Conservation (phyloP, 2,888 invertebrate genomes). For the Flexamia atlantica region DNA sequence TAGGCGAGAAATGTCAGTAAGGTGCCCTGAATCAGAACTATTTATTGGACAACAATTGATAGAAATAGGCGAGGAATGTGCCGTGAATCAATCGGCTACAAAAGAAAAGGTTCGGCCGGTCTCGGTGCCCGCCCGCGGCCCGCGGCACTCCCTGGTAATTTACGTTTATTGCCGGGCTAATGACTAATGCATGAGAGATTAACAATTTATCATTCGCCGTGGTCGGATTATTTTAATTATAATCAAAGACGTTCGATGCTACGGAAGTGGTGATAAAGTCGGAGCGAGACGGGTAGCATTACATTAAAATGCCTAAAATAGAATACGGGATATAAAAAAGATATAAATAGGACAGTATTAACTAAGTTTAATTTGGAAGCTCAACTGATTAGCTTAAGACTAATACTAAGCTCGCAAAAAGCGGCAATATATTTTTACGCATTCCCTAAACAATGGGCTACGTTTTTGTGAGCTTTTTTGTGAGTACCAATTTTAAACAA, state of each 20-base stretch:
- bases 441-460: too few relatives aligned
- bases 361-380: too few relatives aligned
- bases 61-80: neutral
- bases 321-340: too few relatives aligned
- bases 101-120: neutral
- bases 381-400: too few relatives aligned
- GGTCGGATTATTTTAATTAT: conserved; percentile 1
- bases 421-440: too few relatives aligned
- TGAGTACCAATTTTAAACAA: too few relatives aligned
- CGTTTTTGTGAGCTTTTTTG: too few relatives aligned
- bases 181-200: conserved; percentile 23
- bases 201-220: neutral
- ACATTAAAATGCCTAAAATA: too few relatives aligned
- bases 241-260: neutral
- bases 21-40: neutral
- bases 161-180: conserved; percentile 17
- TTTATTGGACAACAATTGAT: neutral
- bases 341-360: too few relatives aligned
- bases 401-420: too few relatives aligned
- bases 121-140: neutral
- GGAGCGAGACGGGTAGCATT: too few relatives aligned
- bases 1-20: neutral
- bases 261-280: neutral
- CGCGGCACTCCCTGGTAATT: conserved; percentile 7
- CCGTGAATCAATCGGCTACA: conserved; percentile 20